Percentiles rank a stretch among this genome's conserved stretches.
phyloP scores from a whole-genome alignment of 2,797 vertebrate species.

The Tolypeutes matacus region DNA sequence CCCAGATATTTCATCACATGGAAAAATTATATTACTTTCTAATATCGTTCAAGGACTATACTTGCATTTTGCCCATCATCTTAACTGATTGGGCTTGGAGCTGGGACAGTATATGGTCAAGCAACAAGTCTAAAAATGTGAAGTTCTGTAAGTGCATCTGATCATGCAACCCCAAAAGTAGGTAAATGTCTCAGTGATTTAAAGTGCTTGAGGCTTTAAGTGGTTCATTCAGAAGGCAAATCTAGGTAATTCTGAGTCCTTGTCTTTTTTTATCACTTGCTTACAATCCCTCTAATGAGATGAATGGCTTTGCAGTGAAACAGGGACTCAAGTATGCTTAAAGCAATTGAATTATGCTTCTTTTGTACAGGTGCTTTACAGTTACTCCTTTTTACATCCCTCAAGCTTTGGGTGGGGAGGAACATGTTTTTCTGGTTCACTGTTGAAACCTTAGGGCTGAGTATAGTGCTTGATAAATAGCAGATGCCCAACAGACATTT shows the following conservation, averaged over 20 bases:
- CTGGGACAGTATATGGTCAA: slow-evolving; percentile 1
- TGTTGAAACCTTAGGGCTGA: background rate
- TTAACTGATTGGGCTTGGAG: background rate
- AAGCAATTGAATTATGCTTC: slow-evolving; percentile 72
- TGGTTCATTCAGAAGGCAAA: slow-evolving; percentile 68
- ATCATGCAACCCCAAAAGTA: slow-evolving; percentile 14
- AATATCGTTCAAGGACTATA: background rate
- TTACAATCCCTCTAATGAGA: slow-evolving; percentile 75
- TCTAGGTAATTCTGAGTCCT: slow-evolving; percentile 64
- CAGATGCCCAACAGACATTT: background rate
- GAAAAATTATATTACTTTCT: background rate
- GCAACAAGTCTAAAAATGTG: slow-evolving; percentile 48
- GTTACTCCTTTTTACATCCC: slow-evolving; percentile 36
- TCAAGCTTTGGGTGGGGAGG: background rate
- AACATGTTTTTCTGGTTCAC: background rate
- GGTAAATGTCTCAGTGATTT: slow-evolving; percentile 60
- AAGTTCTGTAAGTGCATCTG: background rate
- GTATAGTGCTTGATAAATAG: background rate
- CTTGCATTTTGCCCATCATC: background rate
- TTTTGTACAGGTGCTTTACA: slow-evolving; percentile 55
- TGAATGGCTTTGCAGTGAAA: slow-evolving; percentile 72
- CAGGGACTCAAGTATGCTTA: slow-evolving; percentile 65
- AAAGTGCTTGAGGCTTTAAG: slow-evolving; percentile 70
- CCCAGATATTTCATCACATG: background rate
- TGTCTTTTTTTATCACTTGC: slow-evolving; percentile 73